phyloP scores from a whole-genome alignment of 2,888 invertebrate species.

The Drosophila ustulata region DNA sequence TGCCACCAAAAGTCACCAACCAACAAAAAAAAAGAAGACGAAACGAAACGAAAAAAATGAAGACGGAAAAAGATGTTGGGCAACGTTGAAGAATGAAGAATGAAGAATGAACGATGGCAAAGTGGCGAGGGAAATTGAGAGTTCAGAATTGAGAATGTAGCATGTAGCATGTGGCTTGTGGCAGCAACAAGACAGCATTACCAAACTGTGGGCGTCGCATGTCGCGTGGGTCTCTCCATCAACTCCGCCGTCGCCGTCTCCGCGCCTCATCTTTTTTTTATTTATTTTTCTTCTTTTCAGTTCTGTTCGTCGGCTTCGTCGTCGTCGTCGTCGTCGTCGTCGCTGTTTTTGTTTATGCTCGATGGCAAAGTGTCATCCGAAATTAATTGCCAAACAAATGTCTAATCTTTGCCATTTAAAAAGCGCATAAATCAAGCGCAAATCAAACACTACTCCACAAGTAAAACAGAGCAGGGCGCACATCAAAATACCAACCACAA shows the following conservation, averaged over 20 bases:
- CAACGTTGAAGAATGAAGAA: constrained; percentile 13
- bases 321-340: background rate
- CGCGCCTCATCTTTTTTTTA: constrained; percentile 23
- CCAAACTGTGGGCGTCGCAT: constrained; percentile 46
- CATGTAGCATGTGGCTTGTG: constrained; percentile 25
- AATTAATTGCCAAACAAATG: constrained; percentile 82
- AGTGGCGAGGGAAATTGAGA: constrained; percentile 6
- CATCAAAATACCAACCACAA: background rate
- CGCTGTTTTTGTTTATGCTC: constrained; percentile 29
- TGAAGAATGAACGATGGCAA: background rate
- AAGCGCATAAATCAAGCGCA: constrained; percentile 78
- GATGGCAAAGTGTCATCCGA: constrained; percentile 67
- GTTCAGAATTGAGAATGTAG: constrained; percentile 19
- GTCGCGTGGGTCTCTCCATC: constrained; percentile 45
- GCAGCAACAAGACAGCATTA: constrained; percentile 13
- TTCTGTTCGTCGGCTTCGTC: background rate
- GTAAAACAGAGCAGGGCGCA: constrained; percentile 21
- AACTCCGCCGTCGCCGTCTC: constrained; percentile 4
- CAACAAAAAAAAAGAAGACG: constrained; percentile 35
- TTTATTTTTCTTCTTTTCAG: constrained; percentile 1
- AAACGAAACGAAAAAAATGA: constrained; percentile 16
- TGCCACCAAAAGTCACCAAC: constrained; percentile 54
- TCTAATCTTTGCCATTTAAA: constrained; percentile 82
- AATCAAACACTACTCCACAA: constrained; percentile 60
- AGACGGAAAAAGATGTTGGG: constrained; percentile 53